Evolutionary conservation across 2,113 vertebrate species (phyloP).

Genomic region (Aphelocoma coerulescens): DNA sequence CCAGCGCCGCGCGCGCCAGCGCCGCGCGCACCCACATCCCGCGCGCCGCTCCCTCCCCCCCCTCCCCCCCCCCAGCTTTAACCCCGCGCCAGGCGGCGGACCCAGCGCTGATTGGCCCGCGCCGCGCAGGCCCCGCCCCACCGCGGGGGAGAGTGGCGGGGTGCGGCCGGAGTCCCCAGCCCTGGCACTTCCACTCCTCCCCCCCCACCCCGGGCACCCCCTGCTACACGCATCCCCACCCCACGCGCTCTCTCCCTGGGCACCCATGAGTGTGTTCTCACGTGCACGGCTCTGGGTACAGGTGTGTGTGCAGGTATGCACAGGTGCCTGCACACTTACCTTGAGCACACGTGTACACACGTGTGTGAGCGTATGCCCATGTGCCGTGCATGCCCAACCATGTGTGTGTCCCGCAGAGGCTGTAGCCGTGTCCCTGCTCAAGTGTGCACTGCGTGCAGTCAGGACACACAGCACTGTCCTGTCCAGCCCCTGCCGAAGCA

Average conservation of each 20-base stretch:
- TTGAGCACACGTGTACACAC: neutral
- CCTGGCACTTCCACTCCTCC: fast-evolving
- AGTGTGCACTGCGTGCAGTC: too few relatives aligned
- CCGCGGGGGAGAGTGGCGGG: too few relatives aligned
- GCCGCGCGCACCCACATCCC: neutral
- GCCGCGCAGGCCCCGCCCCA: neutral
- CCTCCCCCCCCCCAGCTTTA: neutral
- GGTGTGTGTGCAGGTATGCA: neutral
- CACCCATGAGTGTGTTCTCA: too few relatives aligned
- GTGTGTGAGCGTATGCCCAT: neutral
- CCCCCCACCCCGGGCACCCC: fast-evolving
- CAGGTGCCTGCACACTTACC: too few relatives aligned
- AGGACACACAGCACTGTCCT: neutral
- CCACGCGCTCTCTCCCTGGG: neutral
- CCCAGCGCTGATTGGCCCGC: neutral
- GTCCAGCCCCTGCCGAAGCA: neutral
- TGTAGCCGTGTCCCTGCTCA: neutral
- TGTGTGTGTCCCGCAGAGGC: fast-evolving
- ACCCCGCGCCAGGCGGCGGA: neutral
- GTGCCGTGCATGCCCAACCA: fast-evolving
- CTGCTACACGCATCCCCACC: too few relatives aligned
- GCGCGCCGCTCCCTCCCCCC: neutral
- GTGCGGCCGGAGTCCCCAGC: fast-evolving
- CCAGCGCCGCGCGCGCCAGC: neutral
- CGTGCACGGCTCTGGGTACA: too few relatives aligned